Percentiles rank a stretch among this genome's conserved stretches.
phyloP scores from a whole-genome alignment of 2,113 vertebrate genomes.

The Motacilla tschutschensis region DNA sequence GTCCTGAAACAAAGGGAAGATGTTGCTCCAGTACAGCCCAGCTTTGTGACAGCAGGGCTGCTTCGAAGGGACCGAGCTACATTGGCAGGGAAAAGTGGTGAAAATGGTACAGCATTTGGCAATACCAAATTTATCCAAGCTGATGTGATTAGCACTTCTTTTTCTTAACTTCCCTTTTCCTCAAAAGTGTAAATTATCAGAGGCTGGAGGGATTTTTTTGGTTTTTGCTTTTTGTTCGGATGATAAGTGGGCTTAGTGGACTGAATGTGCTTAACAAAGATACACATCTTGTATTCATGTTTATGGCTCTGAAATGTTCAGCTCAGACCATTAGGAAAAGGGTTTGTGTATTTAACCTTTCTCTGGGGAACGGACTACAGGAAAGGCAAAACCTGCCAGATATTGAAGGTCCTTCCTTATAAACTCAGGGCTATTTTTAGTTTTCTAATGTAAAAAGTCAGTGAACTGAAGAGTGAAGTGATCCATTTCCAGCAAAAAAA shows the following conservation, averaged over 20 bases:
- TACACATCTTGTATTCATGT: not conserved
- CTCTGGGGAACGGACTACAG: slow-evolving; percentile 31
- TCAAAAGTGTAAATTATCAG: not conserved
- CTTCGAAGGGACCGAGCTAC: not conserved
- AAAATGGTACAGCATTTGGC: not conserved
- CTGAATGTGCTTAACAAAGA: not conserved
- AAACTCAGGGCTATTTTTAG: slow-evolving; percentile 71
- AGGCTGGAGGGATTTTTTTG: not conserved
- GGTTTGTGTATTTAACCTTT: slow-evolving; percentile 13
- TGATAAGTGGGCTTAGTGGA: not conserved
- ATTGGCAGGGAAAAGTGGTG: not conserved
- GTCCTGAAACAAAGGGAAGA: not conserved
- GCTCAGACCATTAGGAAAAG: not conserved
- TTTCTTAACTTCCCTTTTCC: not conserved
- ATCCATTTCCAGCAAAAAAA: slow-evolving; percentile 63
- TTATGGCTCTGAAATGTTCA: not conserved
- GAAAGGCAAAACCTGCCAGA: slow-evolving; percentile 51
- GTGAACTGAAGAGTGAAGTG: slow-evolving; percentile 71
- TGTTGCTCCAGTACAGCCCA: not conserved
- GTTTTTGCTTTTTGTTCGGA: not conserved
- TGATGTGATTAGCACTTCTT: not conserved
- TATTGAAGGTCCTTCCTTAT: slow-evolving; percentile 62
- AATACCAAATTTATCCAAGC: not conserved
- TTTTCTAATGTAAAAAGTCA: slow-evolving; percentile 72
- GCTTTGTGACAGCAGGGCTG: not conserved